Base-by-base conservation (phyloP, 2,113 vertebrate genomes). In the Laticauda colubrina region DNA sequence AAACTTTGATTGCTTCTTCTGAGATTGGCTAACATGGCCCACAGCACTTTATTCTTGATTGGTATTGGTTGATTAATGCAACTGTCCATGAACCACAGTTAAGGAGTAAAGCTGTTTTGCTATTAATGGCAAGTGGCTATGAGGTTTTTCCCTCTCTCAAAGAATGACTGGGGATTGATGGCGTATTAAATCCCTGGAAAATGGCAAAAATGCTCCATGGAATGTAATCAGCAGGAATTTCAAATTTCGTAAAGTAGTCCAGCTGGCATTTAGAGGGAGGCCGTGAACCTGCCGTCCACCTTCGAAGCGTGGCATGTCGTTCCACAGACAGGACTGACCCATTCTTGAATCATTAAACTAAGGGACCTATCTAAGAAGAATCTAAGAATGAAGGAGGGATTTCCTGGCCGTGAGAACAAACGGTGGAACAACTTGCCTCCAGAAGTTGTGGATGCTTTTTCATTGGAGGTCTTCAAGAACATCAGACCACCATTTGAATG, bases 91-190 rank as follows among this genome's bases (percentile, higher is more conserved):
- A 94, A 89, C 90, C 91, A 92, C 91, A 93, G 92, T 95, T 95
- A 94, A 93, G 95, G 94, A 96, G 95, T 96, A 94, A 95, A 94
- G 87, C 64, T 61, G 89, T 90, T 94, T 95, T 93, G 91, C 95
- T 94, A 90, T 88, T 89, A 92, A 92, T 95, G 89, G 69, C 90
- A 85, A 0, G 4, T 48, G 95, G 90, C 88, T 94, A 93, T 91
- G 93, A 92, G 91, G 96, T 85, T 92, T 94, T 95, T 91, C 95
- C 88, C 92, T 94, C 94, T 92, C 81, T 93, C 91, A 48, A 93
- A 95, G 95, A 97, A 94, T 93, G 96, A 95, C 95, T 94, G 94
- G 61, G n/a, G 85, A 57, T 95, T 94, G 95, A 93, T 91, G 94
- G 23, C 92, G 91, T 64, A 92, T 94, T 92, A 95, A 95, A 96